Base-by-base conservation (phyloP, 2,888 invertebrate genomes). In the Aleiodes testaceus region DNA sequence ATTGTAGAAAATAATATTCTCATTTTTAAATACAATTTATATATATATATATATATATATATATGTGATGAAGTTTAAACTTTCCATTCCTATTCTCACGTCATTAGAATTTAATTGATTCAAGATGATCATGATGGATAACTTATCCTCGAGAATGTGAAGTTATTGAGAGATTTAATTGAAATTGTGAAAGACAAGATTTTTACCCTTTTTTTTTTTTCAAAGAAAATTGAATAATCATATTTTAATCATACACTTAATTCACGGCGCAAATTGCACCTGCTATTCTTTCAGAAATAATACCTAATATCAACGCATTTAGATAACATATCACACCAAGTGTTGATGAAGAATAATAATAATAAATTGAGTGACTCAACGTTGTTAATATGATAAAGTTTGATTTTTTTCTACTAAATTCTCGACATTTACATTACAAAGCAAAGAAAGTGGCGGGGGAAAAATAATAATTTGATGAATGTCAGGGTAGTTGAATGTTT, bases 401-500 rank as follows among this genome's bases (percentile, higher is more conserved):
- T n/a, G 11, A 36, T 9, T 36, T 36, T 36, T 36, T 36, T 36
- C 11, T 26, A 36, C 36, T 36, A 9, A 7, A 36, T 36, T 36
- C 11, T 36, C 11, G 2, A 36, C 36, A 36, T 9, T 36, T 36
- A 36, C 36, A 26, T n/a, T 14, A 55, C 49, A 3, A 6, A 49
- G 18, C 18, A 45, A 16, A 11, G 22, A 26, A 26, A 30, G 22
- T 9, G 9, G 18, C 5, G n/a, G 47, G n/a, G 30, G 64, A 18
- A 20, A 49, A 52, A 72, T 47, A 66, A 66, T 45, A 49, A 69
- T 61, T 55, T 47, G 55, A 70, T 65, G 53, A 64, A 70, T 49
- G 42, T 69, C 42, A 50, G 14, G 22, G 47, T 22, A 61, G 36
- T 66, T 20, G 59, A 42, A 42, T 66, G 36, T 49, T 61, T 59